A percentile compares a stretch with the other conserved stretches of the same genome.
These are phyloP conservation scores for Gymnoscopelus microlampas DNA, from an alignment of 2,797 vertebrate genomes.

Conservation along the genomic window DNA sequence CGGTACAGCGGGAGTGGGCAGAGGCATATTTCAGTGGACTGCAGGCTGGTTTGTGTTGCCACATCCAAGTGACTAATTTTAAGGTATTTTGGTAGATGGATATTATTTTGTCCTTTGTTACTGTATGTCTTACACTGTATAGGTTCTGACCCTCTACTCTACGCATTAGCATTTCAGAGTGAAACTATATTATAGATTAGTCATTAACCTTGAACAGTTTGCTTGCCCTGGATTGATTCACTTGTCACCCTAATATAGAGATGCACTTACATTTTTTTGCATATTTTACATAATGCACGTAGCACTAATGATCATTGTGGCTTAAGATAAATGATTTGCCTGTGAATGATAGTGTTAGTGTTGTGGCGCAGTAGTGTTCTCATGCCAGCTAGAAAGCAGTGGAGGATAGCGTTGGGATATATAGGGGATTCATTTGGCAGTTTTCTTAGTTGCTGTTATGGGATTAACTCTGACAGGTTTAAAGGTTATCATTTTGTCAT, in stretches of 20 bases:
- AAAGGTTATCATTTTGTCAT: constrained; percentile 8
- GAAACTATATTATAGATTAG: constrained; percentile 2
- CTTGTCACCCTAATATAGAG: constrained; percentile 18
- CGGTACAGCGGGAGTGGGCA: no score
- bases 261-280: constrained; percentile 5
- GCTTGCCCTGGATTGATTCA: constrained; percentile 31
- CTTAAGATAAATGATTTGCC: neutral
- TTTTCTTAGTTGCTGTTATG: constrained; percentile 15
- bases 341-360: neutral
- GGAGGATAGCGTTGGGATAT: neutral
- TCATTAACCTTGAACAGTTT: constrained; percentile 35
- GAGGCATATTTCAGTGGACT: no score
- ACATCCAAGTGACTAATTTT: no score
- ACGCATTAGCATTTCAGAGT: no score
- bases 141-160: no score
- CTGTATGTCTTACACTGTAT: no score
- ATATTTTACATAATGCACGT: constrained; percentile 11
- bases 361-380: neutral
- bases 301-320: constrained; percentile 11
- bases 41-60: no score
- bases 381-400: neutral
- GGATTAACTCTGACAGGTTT: constrained; percentile 3
- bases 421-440: constrained; percentile 7
- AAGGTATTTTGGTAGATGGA: no score
- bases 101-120: no score